Evolutionary conservation across 1,140 invertebrate genomes (phyloP), one percentile per base, ranked within the genome.

Genomic region (Cydia pomonella): DNA sequence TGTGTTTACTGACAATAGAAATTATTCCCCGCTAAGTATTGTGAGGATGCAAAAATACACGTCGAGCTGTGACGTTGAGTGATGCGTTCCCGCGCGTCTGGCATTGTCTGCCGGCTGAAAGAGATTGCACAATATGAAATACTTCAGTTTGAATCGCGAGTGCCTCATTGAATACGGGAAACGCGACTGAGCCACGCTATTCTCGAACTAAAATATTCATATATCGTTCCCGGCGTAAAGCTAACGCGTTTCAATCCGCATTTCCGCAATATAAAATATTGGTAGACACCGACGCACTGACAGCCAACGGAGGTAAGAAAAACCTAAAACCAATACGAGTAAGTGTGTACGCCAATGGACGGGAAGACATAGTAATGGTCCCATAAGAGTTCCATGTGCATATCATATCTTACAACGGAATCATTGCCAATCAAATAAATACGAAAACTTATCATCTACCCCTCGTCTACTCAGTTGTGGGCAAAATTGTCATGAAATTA

Each of bases 91-190:
- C 80, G 77, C 81, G 82, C 87, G 87, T 89, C 75, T 79, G 84
- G 80, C 84, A 90, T 90, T 92, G 89, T 91, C 86, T 86, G 87
- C 76, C 38, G 69, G 62, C 82, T 90, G 87, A 92, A 92, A 92
- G 90, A 87, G 87, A 89, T 90, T 88, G 85, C 88, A 88, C 85
- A 89, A 89, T 91, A 92, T 90, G 88, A 92, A 92, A 91, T 92
- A 90, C 86, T 91, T 90, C 88, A 85, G 85, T 85, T 82, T 89
- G 84, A 88, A 86, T 85, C 86, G 84, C 83, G 83, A 84, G 80
- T 84, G 84, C 84, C 83, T 87, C 86, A 87, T 87, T 90, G 88
- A 90, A 92, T 90, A 83, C 83, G 77, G 80, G 13, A 72, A 47
- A 77, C 77, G 81, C 76, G 76, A 73, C 69, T 72, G 77, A 77